Evolutionary conservation across 2,113 vertebrate genomes (phyloP).

Genomic region (Camelus dromedarius): DNA sequence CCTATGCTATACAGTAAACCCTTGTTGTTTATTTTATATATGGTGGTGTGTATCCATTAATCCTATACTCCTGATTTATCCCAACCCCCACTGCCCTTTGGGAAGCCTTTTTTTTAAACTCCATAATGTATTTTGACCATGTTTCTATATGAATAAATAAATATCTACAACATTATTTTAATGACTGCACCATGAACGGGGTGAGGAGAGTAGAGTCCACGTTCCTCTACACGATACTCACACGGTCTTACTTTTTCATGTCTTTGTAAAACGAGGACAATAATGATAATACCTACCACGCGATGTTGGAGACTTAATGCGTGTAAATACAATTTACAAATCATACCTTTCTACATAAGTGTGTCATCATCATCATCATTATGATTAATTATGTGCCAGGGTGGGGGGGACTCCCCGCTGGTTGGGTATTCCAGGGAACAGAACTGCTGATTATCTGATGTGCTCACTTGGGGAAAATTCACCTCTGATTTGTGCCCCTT

Average conservation of each 20-base stretch:
- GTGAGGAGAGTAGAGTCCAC: not conserved
- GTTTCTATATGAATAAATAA: slow-evolving; percentile 23
- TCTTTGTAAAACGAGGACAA: not conserved
- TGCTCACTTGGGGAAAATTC: not conserved
- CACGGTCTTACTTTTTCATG: not conserved
- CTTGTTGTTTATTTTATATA: not conserved
- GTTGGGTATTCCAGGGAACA: not conserved
- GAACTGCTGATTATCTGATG: not conserved
- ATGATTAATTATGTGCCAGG: not conserved
- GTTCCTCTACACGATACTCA: not conserved
- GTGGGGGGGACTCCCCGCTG: not conserved
- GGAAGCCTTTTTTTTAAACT: not conserved
- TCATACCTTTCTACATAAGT: not conserved
- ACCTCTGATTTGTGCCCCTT: not conserved
- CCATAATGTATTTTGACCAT: not conserved
- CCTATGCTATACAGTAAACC: not conserved
- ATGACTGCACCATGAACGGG: not conserved
- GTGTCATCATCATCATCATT: not conserved
- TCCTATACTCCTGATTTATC: not conserved
- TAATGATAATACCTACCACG: not conserved
- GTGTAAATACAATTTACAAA: not conserved
- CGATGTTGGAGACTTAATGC: not conserved
- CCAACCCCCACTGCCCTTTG: not conserved
- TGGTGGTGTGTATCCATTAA: not conserved
- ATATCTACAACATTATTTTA: not conserved